Evolutionary conservation across 2,113 vertebrate species (phyloP).

Genomic region (Oxyruncus cristatus): DNA sequence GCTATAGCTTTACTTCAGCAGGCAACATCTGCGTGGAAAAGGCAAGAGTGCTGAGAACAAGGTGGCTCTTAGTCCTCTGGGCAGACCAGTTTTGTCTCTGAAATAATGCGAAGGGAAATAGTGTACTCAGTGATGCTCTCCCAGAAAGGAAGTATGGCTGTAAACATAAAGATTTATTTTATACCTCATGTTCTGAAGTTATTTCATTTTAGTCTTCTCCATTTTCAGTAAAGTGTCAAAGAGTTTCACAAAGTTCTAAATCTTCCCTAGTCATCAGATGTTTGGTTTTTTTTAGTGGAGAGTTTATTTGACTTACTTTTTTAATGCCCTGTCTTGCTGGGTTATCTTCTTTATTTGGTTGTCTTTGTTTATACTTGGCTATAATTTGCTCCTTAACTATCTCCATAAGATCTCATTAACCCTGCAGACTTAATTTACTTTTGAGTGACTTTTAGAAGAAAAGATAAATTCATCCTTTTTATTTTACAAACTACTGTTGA

Average conservation of each 20-base stretch:
- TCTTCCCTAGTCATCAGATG: not conserved
- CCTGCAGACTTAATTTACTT: not conserved
- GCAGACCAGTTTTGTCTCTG: not conserved
- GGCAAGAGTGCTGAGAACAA: not conserved
- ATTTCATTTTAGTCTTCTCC: not conserved
- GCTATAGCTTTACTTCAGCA: not conserved
- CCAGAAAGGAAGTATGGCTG: not conserved
- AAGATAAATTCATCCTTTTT: not conserved
- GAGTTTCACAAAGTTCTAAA: not conserved
- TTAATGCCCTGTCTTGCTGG: not conserved
- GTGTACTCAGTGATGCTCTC: not conserved
- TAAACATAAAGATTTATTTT: not conserved
- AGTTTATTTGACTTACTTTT: not conserved
- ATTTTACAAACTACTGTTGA: not conserved
- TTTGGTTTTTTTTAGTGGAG: not conserved
- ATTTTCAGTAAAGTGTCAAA: not conserved
- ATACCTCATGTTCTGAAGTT: not conserved
- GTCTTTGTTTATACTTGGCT: not conserved
- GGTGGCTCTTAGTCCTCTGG: not conserved
- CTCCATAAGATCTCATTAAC: not conserved
- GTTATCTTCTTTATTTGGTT: not conserved
- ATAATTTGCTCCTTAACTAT: not conserved
- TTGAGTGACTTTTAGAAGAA: not conserved
- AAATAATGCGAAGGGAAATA: not conserved
- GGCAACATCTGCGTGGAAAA: not conserved